phyloP scores from a whole-genome alignment of 2,797 vertebrate species.

The Crypturellus tataupa region DNA sequence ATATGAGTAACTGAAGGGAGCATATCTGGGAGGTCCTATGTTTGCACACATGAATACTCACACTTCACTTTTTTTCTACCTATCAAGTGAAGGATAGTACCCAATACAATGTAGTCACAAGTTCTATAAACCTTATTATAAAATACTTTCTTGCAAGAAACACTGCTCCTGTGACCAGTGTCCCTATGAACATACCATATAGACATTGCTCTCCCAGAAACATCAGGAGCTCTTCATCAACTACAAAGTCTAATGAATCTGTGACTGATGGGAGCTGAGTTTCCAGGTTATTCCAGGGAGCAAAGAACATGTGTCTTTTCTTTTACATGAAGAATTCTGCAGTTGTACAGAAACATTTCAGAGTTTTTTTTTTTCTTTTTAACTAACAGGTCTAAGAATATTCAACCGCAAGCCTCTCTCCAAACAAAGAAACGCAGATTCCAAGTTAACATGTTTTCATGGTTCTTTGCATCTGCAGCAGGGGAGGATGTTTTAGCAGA shows the following conservation, averaged over 20 bases:
- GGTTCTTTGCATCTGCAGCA: not conserved
- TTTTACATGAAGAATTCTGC: not conserved
- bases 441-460: not conserved
- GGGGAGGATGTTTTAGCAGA: not conserved
- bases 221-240: not conserved
- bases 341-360: not conserved
- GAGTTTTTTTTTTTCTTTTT: not conserved
- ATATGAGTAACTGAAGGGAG: slow-evolving; percentile 27
- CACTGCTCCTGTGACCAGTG: not conserved
- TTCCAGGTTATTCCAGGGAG: not conserved
- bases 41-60: not conserved
- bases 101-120: not conserved
- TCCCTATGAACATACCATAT: not conserved
- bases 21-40: not conserved
- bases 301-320: fast-evolving
- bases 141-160: not conserved
- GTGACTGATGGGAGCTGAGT: not conserved
- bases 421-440: not conserved
- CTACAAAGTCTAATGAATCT: not conserved
- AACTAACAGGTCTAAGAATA: not conserved
- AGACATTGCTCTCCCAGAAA: not conserved
- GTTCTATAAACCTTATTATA: not conserved
- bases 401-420: not conserved
- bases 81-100: not conserved
- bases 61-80: not conserved